Evolutionary conservation across 2,797 vertebrate genomes (phyloP).

Genomic region (Mus spretus): DNA sequence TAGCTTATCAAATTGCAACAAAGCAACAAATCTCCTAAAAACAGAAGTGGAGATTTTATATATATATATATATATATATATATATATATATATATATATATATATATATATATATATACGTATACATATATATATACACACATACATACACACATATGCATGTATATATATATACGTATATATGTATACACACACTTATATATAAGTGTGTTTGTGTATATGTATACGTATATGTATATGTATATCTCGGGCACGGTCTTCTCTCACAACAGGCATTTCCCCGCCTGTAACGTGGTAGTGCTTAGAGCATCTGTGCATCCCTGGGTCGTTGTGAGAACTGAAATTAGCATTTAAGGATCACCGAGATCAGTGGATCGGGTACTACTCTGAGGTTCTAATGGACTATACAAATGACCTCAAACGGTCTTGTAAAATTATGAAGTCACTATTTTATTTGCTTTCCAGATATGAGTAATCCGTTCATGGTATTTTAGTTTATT

Average conservation of each 20-base stretch:
- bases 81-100: too few species aligned
- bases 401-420: background rate
- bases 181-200: too few species aligned
- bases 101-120: too few species aligned
- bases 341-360: background rate
- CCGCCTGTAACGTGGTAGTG: background rate
- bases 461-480: background rate
- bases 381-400: background rate
- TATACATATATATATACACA: too few species aligned
- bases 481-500: background rate
- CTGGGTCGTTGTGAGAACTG: background rate
- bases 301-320: background rate
- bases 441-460: background rate
- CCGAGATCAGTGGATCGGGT: background rate
- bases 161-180: too few species aligned
- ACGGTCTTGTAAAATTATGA: background rate
- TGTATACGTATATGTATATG: too few species aligned
- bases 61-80: too few species aligned
- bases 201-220: too few species aligned
- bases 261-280: constrained; percentile 1
- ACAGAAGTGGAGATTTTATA: background rate
- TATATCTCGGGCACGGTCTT: background rate
- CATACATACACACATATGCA: too few species aligned
- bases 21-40: background rate
- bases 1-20: background rate